Conservation (phyloP, 2,797 vertebrate genomes). For the Xyrichtys novacula region DNA sequence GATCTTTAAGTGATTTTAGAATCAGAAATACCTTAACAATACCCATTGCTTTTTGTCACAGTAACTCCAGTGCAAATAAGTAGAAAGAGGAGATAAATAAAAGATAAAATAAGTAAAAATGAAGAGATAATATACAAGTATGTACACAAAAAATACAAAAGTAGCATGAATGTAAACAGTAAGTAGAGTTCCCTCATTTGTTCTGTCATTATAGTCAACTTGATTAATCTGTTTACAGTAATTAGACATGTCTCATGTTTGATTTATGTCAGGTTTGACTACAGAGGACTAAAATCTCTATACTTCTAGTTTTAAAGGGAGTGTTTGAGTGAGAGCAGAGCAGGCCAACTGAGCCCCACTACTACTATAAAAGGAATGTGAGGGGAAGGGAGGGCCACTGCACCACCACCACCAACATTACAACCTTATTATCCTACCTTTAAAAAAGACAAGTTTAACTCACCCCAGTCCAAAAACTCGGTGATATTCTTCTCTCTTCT, state of each 20-base stretch:
- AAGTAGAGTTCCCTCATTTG: too few species aligned
- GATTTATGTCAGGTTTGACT: constrained; percentile 24
- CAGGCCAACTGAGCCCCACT: constrained; percentile 70
- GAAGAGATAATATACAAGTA: too few species aligned
- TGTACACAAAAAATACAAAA: too few species aligned
- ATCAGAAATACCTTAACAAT: too few species aligned
- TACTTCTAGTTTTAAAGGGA: constrained; percentile 44
- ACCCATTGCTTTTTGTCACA: too few species aligned
- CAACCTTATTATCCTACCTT: constrained; percentile 66
- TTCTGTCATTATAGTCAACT: background rate
- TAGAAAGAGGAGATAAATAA: too few species aligned
- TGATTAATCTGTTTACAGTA: constrained; percentile 15
- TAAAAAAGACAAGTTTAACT: constrained; percentile 73
- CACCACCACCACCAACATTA: constrained; percentile 74
- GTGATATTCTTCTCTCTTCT: constrained; percentile 96
- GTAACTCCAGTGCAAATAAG: too few species aligned
- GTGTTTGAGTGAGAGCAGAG: constrained; percentile 49
- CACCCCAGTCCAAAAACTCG: constrained; percentile 98
- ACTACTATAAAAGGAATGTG: constrained; percentile 84
- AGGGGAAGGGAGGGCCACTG: constrained; percentile 78
- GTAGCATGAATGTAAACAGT: too few species aligned
- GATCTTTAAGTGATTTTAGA: too few species aligned
- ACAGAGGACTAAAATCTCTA: constrained; percentile 34
- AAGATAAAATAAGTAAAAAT: too few species aligned
- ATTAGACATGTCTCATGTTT: constrained; percentile 10